These are phyloP conservation scores for Halcyon leucocephala DNA, from an alignment of 2,797 vertebrate genomes.

Conservation along the genomic window DNA sequence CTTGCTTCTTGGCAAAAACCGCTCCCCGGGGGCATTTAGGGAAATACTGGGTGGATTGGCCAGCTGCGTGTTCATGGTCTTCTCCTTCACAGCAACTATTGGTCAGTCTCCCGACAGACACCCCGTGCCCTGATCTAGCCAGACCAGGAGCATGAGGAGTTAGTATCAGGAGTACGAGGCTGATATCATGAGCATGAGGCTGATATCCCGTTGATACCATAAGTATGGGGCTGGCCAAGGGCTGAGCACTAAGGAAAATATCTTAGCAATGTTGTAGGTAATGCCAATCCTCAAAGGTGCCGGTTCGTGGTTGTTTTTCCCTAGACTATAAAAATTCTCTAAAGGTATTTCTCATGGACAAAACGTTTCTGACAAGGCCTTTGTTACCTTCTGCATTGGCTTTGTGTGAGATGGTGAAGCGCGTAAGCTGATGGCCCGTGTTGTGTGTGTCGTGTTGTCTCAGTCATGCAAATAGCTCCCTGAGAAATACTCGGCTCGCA, in stretches of 20 bases:
- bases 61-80: background rate
- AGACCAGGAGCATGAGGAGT: background rate
- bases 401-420: background rate
- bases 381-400: background rate
- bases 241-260: background rate
- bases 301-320: background rate
- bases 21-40: background rate
- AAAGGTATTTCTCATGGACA: background rate
- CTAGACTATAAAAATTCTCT: background rate
- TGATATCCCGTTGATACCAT: rapidly evolving
- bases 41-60: background rate
- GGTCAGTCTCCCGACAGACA: background rate
- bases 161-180: background rate
- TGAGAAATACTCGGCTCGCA: background rate
- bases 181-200: background rate
- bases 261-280: background rate
- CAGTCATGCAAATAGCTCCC: background rate
- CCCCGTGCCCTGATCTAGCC: background rate
- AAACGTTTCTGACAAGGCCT: background rate
- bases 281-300: background rate
- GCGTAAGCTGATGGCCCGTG: background rate
- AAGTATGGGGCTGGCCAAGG: background rate
- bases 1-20: background rate
- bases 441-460: background rate
- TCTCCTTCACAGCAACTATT: background rate